Base-by-base conservation (phyloP, 2,888 invertebrate species). In the Hedya salicella region DNA sequence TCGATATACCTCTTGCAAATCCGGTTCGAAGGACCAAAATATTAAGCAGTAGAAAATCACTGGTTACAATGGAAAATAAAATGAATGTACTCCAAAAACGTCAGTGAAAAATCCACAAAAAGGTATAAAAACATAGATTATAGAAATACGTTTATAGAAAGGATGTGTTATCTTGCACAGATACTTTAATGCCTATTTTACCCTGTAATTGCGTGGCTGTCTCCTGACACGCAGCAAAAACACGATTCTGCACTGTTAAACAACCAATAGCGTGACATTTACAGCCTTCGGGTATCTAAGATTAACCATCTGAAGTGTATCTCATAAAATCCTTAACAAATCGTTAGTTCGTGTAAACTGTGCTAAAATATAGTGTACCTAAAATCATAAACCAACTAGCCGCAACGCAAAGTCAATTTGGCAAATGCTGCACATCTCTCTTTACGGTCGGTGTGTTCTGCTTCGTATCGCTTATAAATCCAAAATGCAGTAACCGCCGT, bases 321-420 rank as follows among this genome's bases (percentile, higher is more conserved):
- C 17, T 17, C 44, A 57, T 57, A 57, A 57, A 16, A 32, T 57
- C n/a, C 32, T 57, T 19, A 57, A 57, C 57, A 32, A 57, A 57
- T 46, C 44, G 32, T 42, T 57, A 46, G 5, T 32, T n/a, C 8
- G n/a, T 57, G 46, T 46, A 32, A 57, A 57, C 44, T 44, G 19
- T 39, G 44, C 57, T 57, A 32, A 57, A 57, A 57, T 57, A 57
- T 30, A 56, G 44, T 13, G 30, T 42, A 53, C 60, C 65, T 50
- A 61, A 50, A 65, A 59, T 39, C 59, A 60, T 65, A 65, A 65
- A 59, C 50, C 32, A 57, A 16, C 54, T 30, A 52, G 46, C 40
- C 70, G 54, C 67, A 72, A 69, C 68, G 69, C 66, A 66, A 67
- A 76, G 75, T 77, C 74, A 77, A 77, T 78, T 76, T 74, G 72